phyloP scores from a whole-genome alignment of 2,888 invertebrate species.

The Drosophila setosimentum region DNA sequence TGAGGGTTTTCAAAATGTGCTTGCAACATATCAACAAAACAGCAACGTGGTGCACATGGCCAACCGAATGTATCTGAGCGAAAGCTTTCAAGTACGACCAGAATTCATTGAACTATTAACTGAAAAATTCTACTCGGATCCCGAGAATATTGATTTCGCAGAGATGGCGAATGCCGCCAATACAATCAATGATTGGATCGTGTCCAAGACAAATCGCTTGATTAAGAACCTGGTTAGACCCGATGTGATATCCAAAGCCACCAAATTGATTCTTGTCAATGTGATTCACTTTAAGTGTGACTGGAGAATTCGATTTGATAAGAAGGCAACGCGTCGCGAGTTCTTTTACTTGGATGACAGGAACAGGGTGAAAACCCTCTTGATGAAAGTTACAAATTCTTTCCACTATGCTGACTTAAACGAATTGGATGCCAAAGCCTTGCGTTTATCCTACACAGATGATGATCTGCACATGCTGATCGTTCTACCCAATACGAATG shows the following conservation, averaged over 20 bases:
- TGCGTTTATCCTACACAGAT: conserved; percentile 90
- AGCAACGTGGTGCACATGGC: conserved; percentile 86
- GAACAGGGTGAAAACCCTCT: conserved; percentile 86
- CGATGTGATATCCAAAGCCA: conserved; percentile 86
- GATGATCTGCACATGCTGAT: conserved; percentile 90
- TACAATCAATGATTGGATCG: conserved; percentile 92
- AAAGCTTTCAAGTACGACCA: conserved; percentile 86
- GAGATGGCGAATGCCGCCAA: conserved; percentile 85
- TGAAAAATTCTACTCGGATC: conserved; percentile 88
- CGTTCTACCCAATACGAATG: conserved; percentile 88
- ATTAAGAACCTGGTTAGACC: conserved; percentile 90
- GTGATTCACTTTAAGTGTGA: conserved; percentile 93
- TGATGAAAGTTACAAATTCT: conserved; percentile 88
- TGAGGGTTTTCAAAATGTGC: conserved; percentile 18
- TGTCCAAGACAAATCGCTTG: conserved; percentile 90
- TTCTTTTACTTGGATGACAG: conserved; percentile 87
- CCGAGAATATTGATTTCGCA: conserved; percentile 88
- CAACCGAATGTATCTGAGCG: conserved; percentile 90
- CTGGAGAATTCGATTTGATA: conserved; percentile 89
- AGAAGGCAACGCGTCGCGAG: conserved; percentile 84
- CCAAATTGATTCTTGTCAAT: conserved; percentile 90
- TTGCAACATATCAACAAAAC: conserved; percentile 44
- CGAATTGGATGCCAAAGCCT: conserved; percentile 67
- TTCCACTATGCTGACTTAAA: conserved; percentile 59
- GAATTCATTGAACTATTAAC: conserved; percentile 87